Conservation (phyloP, 1,140 invertebrate species). For the Brachionus calyciflorus region DNA sequence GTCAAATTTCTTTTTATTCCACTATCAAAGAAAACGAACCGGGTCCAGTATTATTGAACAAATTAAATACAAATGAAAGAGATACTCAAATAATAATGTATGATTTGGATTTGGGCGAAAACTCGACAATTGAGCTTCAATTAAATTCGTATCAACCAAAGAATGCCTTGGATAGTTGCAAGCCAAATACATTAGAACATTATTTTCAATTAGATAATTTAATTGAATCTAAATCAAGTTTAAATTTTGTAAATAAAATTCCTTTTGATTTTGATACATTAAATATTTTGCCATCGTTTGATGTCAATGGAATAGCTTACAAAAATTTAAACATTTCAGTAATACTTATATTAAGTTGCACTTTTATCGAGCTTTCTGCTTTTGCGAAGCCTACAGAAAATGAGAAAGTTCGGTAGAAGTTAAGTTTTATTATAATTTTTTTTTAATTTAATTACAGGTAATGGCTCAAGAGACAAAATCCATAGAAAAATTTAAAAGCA, state of each 20-base stretch:
- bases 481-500: neutral
- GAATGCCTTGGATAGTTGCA: neutral
- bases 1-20: neutral
- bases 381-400: too few relatives aligned
- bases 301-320: neutral
- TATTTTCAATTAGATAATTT: neutral
- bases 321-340: constrained; percentile 18
- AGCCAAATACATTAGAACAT: neutral
- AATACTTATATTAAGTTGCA: too few relatives aligned
- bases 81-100: neutral
- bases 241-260: constrained; percentile 12
- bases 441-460: neutral
- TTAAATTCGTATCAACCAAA: neutral
- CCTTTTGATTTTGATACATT: constrained; percentile 25
- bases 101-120: neutral
- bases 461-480: neutral
- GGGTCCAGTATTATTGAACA: neutral
- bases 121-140: neutral
- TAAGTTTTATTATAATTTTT: neutral
- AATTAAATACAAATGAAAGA: neutral
- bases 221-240: constrained; percentile 7
- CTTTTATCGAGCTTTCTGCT: too few relatives aligned
- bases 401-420: too few relatives aligned
- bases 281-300: neutral
- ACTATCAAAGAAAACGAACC: neutral